These are phyloP conservation scores for Perccottus glenii DNA, from an alignment of 2,113 vertebrate species.

Conservation along the genomic window DNA sequence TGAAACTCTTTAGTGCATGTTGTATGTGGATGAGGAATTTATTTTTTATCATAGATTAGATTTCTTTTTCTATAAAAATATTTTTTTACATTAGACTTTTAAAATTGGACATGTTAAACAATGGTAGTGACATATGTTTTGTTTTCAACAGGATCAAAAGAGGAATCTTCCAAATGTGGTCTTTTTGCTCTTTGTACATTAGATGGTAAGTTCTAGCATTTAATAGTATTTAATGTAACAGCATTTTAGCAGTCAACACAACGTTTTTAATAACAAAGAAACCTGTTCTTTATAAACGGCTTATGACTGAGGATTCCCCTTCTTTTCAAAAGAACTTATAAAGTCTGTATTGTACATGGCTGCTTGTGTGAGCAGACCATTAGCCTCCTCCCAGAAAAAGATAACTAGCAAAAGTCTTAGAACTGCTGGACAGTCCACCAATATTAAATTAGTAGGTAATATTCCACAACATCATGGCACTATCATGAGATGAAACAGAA, in stretches of 20 bases:
- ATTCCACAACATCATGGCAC: too few species aligned
- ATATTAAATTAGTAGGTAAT: conserved; percentile 31
- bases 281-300: too few species aligned
- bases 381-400: conserved; percentile 10
- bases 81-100: not conserved
- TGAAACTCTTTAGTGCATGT: too few species aligned
- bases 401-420: conserved; percentile 15
- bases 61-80: too few species aligned
- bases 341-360: not conserved
- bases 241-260: too few species aligned
- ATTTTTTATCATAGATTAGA: too few species aligned
- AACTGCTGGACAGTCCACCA: conserved; percentile 44
- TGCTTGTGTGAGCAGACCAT: not conserved
- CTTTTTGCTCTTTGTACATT: conserved; percentile 97
- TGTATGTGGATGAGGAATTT: too few species aligned
- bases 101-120: not conserved
- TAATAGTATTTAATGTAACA: not conserved
- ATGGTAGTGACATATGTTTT: too few species aligned
- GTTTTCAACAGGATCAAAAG: conserved; percentile 72
- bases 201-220: conserved; percentile 84
- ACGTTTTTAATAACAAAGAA: too few species aligned
- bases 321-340: not conserved
- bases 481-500: too few species aligned
- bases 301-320: not conserved
- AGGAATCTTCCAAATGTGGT: conserved; percentile 82